Base-by-base conservation (phyloP, 1,140 invertebrate genomes). In the Pseudoatta argentina region DNA sequence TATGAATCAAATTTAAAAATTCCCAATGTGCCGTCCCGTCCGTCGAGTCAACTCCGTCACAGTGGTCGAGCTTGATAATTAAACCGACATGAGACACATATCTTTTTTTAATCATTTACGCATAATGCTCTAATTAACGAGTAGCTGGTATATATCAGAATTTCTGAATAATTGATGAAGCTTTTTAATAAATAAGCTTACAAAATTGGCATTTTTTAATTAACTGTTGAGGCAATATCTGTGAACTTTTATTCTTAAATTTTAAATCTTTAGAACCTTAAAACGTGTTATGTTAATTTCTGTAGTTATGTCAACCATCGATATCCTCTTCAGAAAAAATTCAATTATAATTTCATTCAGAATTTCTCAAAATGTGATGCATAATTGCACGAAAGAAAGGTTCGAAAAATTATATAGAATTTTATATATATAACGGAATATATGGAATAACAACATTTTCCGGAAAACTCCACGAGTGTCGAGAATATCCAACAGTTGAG, bases 1-100 rank as follows among this genome's bases (percentile, higher is more conserved):
- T 61, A 59, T 18, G 14, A 61, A 83, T 73, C 27, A 75, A 83
- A 83, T 83, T 83, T 24, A 63, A 83, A 75, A 83, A 82, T 73
- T 71, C 6, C 18, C 34, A 1, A 57, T 71, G 21, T 30, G 21
- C 8, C 12, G 53, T 72, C 10, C 16, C 10, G 8, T 27, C 30
- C 51, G 34, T 16, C 24, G 79, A 57, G 48, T 69, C 39, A n/a
- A 21, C 10, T 83, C 12, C 51, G 34, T 34, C 34, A 27, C 39
- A 73, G 71, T 75, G 27, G 39, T 75, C 18, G 39, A 73, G 69
- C 69, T 75, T 73, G 69, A 83, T 61, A 59, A 83, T 83, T 73
- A 73, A 55, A 83, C 39, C 44, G 77, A 55, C 63, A 10, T 24
- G 30, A n/a, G n/a, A n/a, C n/a, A n/a, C n/a, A 69, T 48, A 48